Conservation (phyloP, 2,888 invertebrate species). For the Pegoplata infirma region DNA sequence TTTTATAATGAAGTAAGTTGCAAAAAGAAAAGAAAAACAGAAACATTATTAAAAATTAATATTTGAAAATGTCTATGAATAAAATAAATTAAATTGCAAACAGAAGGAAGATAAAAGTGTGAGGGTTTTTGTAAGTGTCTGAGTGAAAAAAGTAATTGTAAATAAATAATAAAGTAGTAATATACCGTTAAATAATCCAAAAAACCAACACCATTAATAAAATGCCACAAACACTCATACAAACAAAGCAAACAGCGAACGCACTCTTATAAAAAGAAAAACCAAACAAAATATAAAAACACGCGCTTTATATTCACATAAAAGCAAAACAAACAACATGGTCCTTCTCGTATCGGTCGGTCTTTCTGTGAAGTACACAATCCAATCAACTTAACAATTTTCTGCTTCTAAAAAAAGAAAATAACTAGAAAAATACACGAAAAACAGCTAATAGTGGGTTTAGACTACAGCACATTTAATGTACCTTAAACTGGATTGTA, state of each 20-base stretch:
- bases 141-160: slow-evolving; percentile 44
- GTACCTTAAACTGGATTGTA: too few species aligned
- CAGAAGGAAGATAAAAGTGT: too few species aligned
- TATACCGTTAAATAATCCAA: slow-evolving; percentile 75
- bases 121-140: slow-evolving; percentile 15
- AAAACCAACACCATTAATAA: slow-evolving; percentile 75
- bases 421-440: slow-evolving; percentile 14
- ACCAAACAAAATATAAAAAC: slow-evolving; percentile 16
- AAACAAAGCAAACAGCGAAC: background rate
- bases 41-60: slow-evolving; percentile 34
- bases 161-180: slow-evolving; percentile 75
- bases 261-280: slow-evolving; percentile 2
- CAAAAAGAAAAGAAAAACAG: background rate
- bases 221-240: slow-evolving; percentile 61
- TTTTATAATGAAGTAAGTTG: background rate
- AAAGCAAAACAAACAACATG: slow-evolving; percentile 23
- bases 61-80: background rate
- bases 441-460: too few species aligned
- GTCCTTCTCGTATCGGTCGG: too few species aligned
- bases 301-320: background rate
- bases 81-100: too few species aligned
- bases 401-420: slow-evolving; percentile 24
- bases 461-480: too few species aligned
- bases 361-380: slow-evolving; percentile 16
- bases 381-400: slow-evolving; percentile 57